A percentile compares a stretch with the other conserved stretches of the same genome.
phyloP scores from a whole-genome alignment of 2,797 vertebrate genomes.

The Anableps anableps region DNA sequence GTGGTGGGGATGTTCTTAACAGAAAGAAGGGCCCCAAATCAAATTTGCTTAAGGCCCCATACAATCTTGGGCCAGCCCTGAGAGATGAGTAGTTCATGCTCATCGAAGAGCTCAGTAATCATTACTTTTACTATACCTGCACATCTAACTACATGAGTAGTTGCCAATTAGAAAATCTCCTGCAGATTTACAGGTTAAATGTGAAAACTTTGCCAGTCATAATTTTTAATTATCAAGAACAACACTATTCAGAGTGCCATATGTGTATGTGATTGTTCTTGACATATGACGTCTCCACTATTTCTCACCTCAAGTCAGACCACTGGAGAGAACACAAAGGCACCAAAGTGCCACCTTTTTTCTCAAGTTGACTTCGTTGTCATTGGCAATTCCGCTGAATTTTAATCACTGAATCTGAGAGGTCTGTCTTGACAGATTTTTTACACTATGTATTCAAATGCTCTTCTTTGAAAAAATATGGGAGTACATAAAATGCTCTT shows the following conservation, averaged over 20 bases:
- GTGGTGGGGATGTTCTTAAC: background rate
- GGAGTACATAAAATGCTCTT: background rate
- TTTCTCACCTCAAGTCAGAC: slow-evolving; percentile 70
- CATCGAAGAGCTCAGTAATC: background rate
- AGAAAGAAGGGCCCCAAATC: background rate
- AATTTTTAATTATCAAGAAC: slow-evolving; percentile 65
- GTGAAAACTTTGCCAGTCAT: slow-evolving; percentile 27
- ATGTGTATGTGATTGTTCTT: slow-evolving; percentile 64
- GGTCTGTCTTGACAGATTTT: background rate
- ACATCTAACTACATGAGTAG: background rate
- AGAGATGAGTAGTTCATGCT: background rate
- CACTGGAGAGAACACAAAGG: slow-evolving; percentile 53
- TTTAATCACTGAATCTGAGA: slow-evolving; percentile 21
- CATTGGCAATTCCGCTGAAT: slow-evolving; percentile 24
- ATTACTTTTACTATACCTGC: background rate
- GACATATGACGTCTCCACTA: slow-evolving; percentile 60
- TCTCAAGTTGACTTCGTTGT: slow-evolving; percentile 37
- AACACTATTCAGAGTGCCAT: slow-evolving; percentile 56
- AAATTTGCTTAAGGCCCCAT: background rate
- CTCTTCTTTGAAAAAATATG: background rate
- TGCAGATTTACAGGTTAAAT: slow-evolving; percentile 12
- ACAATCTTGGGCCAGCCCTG: background rate
- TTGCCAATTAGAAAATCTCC: slow-evolving; percentile 8
- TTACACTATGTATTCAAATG: background rate
- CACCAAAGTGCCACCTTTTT: slow-evolving; percentile 63